These are phyloP conservation scores for Ptychochromis oligacanthus DNA, from an alignment of 2,113 vertebrate species.

Conservation along the genomic window DNA sequence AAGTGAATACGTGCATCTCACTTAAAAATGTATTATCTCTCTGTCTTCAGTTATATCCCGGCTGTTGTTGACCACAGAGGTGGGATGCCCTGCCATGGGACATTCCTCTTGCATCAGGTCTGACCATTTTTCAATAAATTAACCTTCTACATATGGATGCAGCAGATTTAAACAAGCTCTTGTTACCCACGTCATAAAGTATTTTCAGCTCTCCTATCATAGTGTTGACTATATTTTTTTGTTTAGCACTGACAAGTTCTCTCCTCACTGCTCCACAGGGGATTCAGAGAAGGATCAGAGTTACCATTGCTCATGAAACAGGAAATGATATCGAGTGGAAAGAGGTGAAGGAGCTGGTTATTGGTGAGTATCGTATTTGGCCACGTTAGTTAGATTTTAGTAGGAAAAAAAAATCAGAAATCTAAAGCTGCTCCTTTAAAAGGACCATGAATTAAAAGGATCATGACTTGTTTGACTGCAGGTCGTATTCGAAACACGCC, in stretches of 20 bases:
- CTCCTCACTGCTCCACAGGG: conserved; percentile 79
- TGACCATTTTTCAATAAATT: not conserved
- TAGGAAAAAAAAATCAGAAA: not conserved
- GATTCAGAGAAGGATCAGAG: conserved; percentile 95
- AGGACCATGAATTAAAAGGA: not conserved
- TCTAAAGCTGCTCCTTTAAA: not conserved
- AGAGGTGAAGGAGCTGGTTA: conserved; percentile 96
- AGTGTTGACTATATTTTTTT: not conserved
- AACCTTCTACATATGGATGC: not conserved
- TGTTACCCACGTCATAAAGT: too few species aligned
- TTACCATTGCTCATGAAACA: conserved; percentile 93
- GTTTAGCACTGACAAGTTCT: not conserved
- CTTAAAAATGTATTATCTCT: not conserved
- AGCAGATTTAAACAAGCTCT: too few species aligned
- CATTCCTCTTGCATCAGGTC: conserved; percentile 96
- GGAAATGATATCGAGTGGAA: conserved; percentile 94
- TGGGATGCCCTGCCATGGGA: conserved; percentile 95
- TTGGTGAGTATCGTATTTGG: conserved; percentile 83
- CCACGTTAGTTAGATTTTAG: not conserved
- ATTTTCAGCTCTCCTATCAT: not conserved
- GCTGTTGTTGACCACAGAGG: conserved; percentile 95
- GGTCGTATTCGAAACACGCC: conserved; percentile 97
- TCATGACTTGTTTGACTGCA: conserved; percentile 55
- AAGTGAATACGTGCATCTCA: not conserved
- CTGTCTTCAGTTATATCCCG: conserved; percentile 90